Conservation (phyloP, 2,113 vertebrate species). For the Scomber colias region DNA sequence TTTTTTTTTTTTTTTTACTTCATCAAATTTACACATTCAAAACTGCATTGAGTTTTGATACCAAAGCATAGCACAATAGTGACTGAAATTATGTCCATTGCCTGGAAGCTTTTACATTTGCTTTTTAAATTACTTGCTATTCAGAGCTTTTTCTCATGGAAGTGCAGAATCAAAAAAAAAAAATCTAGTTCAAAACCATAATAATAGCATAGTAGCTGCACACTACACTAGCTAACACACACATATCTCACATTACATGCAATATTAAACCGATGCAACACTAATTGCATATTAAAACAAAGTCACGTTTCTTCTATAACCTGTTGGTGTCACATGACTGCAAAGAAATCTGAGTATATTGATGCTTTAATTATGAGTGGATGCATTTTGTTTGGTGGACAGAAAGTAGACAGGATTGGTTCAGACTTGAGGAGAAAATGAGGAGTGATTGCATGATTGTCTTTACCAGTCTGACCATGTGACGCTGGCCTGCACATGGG, state of each 20-base stretch:
- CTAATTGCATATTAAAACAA: constrained; percentile 35
- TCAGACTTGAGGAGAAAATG: background rate
- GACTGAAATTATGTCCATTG: too few species aligned
- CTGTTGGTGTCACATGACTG: constrained; percentile 16
- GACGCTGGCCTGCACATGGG: background rate
- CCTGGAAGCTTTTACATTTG: too few species aligned
- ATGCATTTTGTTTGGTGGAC: constrained; percentile 34
- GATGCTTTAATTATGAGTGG: constrained; percentile 41
- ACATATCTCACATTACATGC: constrained; percentile 27
- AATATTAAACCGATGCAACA: constrained; percentile 31
- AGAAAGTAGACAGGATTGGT: constrained; percentile 37
- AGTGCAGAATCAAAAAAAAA: too few species aligned
- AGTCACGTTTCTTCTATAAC: background rate
- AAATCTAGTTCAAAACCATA: background rate
- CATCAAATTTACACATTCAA: too few species aligned
- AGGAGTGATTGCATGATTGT: constrained; percentile 37
- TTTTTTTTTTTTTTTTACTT: background rate
- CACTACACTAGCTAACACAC: background rate
- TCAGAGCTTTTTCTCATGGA: background rate
- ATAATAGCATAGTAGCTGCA: background rate
- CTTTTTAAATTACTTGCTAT: background rate
- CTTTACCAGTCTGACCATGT: background rate
- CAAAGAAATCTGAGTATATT: constrained; percentile 8
- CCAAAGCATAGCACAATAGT: too few species aligned
- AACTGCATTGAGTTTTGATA: too few species aligned